phyloP scores from a whole-genome alignment of 1,140 invertebrate species.

The Drosophila leontia region DNA sequence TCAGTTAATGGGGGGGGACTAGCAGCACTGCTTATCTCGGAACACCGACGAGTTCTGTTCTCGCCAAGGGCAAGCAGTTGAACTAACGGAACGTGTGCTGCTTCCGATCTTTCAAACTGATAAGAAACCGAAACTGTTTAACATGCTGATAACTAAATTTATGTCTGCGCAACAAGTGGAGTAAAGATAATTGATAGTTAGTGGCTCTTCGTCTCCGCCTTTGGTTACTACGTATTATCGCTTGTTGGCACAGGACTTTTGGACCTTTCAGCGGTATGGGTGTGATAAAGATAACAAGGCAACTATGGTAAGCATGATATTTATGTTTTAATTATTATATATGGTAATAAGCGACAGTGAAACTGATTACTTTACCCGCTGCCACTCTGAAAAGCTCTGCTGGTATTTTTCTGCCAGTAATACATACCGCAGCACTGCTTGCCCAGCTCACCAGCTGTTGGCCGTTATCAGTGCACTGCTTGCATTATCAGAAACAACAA shows the following conservation, averaged over 20 bases:
- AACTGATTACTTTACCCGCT: too few relatives aligned
- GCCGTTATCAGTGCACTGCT: slow-evolving; percentile 32
- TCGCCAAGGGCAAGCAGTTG: slow-evolving; percentile 24
- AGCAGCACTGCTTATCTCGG: slow-evolving; percentile 24
- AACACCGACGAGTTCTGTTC: slow-evolving; percentile 4
- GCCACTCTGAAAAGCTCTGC: too few relatives aligned
- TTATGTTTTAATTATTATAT: not conserved
- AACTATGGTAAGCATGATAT: slow-evolving; percentile 1
- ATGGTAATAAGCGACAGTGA: not conserved
- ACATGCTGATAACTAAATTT: slow-evolving; percentile 30
- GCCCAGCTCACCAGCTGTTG: slow-evolving; percentile 11
- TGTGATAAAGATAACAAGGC: slow-evolving; percentile 1
- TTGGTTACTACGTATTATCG: not conserved
- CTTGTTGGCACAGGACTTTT: slow-evolving; percentile 1
- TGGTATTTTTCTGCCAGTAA: slow-evolving; percentile 17
- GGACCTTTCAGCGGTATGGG: not conserved
- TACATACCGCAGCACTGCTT: slow-evolving; percentile 20
- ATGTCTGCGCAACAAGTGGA: not conserved
- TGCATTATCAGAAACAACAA: slow-evolving; percentile 3
- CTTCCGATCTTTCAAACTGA: slow-evolving; percentile 29
- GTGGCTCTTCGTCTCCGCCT: not conserved
- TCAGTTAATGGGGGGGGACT: slow-evolving; percentile 42
- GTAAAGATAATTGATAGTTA: slow-evolving; percentile 7
- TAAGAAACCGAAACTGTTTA: slow-evolving; percentile 15
- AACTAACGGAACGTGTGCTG: slow-evolving; percentile 17